Evolutionary conservation across 2,113 vertebrate species (phyloP), one percentile per base, ranked within the genome.

Genomic region (Crotalus viridis): DNA sequence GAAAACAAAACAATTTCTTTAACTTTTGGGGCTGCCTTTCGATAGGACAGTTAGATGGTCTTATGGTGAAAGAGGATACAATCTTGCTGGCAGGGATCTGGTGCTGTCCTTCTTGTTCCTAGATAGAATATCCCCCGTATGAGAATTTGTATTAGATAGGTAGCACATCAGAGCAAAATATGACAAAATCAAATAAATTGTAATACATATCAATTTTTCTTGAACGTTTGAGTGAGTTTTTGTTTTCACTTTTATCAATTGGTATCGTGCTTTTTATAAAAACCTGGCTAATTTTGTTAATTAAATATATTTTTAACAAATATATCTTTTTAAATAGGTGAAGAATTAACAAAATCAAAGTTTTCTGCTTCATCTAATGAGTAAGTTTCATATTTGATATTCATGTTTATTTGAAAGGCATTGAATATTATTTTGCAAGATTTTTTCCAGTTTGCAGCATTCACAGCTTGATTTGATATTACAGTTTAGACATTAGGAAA

Each of bases 311-410:
- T 94, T 74, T 96, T 92, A 94, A 87, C 89, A 46, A 8, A 92
- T 26, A 86, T 92, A 89, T 92, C 12, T 97, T 96, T 96, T 97
- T 97, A 87, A 94, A 95, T 96, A 99, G 99, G 98, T 97, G 99
- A 99, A 96, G 99, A 99, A 94, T 97, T 99, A 96, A 97, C 97
- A 94, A 99, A 98, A 95, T 91, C 97, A 93, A 98, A 98, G 96
- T 95, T 96, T 93, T 97, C 98, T 92, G 93, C 97, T 91, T 95
- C 98, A 91, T 94, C 97, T 87, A 98, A 97, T 95, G 99, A 99
- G 99, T 99, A 98, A 99, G 99, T 98, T 94, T 22, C 48, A 93
- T 28, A 10, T 95, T 93, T 93, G 52, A 93, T 93, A 64, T 93
- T 85, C 85, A 85, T 61, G 52, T 89, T 91, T 93, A 15, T 89